phyloP scores from a whole-genome alignment of 2,797 vertebrate genomes.

The Spondyliosoma cantharus region DNA sequence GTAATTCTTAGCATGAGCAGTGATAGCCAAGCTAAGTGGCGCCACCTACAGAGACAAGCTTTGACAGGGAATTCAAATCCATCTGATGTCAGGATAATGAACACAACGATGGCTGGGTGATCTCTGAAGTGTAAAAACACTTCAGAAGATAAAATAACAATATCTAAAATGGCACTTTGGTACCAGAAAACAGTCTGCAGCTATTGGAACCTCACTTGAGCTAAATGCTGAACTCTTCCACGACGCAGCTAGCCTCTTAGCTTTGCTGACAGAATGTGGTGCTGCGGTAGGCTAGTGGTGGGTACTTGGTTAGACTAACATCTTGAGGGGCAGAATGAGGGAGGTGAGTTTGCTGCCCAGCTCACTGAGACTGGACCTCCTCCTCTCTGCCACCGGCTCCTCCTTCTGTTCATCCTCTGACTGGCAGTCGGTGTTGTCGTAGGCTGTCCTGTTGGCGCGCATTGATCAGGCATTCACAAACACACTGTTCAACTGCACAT shows the following conservation, averaged over 20 bases:
- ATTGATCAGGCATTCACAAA: constrained; percentile 71
- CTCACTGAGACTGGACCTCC: constrained; percentile 88
- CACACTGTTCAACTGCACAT: constrained; percentile 50
- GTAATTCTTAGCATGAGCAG: accelerated
- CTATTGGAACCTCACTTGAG: constrained; percentile 48
- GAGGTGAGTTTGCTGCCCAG: constrained; percentile 84
- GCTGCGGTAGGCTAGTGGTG: constrained; percentile 39
- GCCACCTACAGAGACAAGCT: neutral
- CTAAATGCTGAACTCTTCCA: constrained; percentile 69
- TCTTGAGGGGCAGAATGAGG: constrained; percentile 82
- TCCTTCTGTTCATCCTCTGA: constrained; percentile 78
- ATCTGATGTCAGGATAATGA: neutral
- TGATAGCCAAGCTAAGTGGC: neutral
- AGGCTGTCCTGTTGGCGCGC: constrained; percentile 70
- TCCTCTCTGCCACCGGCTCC: constrained; percentile 67
- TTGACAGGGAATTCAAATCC: neutral
- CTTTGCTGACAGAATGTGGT: constrained; percentile 50
- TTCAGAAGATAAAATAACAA: neutral
- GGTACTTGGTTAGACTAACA: constrained; percentile 78
- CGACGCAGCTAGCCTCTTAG: constrained; percentile 37
- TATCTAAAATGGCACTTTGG: neutral
- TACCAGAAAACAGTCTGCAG: neutral
- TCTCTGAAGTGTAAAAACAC: neutral
- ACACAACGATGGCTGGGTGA: neutral
- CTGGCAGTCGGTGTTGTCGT: constrained; percentile 66